Conservation (phyloP, 2,888 invertebrate species). For the Nineta flava region DNA sequence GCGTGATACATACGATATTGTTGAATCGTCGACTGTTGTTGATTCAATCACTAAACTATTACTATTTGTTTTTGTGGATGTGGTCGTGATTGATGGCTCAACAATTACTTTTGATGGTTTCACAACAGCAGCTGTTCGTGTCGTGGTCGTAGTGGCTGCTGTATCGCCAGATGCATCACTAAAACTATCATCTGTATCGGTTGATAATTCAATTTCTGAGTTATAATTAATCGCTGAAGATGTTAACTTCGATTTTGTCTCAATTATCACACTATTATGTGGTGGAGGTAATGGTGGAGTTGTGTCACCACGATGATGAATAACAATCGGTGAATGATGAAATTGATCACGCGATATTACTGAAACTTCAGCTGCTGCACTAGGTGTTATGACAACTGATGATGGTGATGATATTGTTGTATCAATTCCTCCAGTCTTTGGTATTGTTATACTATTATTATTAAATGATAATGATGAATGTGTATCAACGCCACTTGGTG, state of each 20-base stretch:
- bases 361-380: background rate
- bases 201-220: conserved; percentile 51
- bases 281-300: conserved; percentile 2
- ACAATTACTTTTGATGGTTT: background rate
- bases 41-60: background rate
- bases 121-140: background rate
- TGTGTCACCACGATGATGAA: background rate
- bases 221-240: conserved; percentile 16
- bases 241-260: background rate
- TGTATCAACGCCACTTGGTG: conserved; percentile 3
- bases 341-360: background rate
- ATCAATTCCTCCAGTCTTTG: conserved; percentile 1
- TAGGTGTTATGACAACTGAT: conserved; percentile 3
- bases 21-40: background rate
- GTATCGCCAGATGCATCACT: conserved; percentile 22
- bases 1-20: conserved; percentile 18
- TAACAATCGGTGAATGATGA: conserved; percentile 1
- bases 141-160: background rate
- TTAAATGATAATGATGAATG: conserved; percentile 9
- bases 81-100: background rate
- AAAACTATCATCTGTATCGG: conserved; percentile 51
- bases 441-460: background rate
- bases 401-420: background rate
- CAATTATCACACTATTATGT: conserved; percentile 5
- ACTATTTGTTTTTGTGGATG: background rate